Conservation (phyloP, 2,888 invertebrate species). For the Penaeus monodon region DNA sequence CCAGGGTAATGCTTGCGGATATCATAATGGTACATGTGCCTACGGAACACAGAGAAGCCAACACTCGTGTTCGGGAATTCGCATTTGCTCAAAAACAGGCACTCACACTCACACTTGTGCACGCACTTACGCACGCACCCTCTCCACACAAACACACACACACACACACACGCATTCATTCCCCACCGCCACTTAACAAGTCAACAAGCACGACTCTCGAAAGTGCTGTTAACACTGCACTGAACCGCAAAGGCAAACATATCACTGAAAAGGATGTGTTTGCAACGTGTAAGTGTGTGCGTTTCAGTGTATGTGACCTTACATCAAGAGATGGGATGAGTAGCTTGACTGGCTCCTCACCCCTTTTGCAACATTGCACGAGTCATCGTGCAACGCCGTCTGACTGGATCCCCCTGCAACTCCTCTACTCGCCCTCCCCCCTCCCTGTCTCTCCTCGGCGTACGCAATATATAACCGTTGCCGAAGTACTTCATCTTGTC, state of each 20-base stretch:
- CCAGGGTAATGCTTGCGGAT: too few relatives aligned
- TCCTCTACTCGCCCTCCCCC: neutral
- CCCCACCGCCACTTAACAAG: neutral
- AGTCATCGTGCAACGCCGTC: neutral
- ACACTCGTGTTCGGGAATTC: neutral
- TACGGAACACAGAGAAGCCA: neutral
- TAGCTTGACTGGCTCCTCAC: too few relatives aligned
- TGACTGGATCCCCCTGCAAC: neutral
- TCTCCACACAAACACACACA: neutral
- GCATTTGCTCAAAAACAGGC: neutral
- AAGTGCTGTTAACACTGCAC: neutral
- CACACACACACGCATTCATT: neutral
- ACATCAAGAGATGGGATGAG: too few relatives aligned
- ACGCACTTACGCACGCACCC: neutral
- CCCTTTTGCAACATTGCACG: too few relatives aligned
- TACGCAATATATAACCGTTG: too few relatives aligned
- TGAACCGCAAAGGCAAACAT: slow-evolving; percentile 4
- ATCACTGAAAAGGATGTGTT: neutral
- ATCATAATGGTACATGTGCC: neutral
- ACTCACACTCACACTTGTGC: neutral
- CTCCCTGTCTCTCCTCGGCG: neutral
- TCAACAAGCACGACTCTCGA: neutral
- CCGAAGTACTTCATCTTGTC: too few relatives aligned
- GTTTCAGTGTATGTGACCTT: neutral
- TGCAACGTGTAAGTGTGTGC: slow-evolving; percentile 4